Evolutionary conservation across 2,888 invertebrate genomes (phyloP), one percentile per base, ranked within the genome.

Genomic region (Tachina fera): DNA sequence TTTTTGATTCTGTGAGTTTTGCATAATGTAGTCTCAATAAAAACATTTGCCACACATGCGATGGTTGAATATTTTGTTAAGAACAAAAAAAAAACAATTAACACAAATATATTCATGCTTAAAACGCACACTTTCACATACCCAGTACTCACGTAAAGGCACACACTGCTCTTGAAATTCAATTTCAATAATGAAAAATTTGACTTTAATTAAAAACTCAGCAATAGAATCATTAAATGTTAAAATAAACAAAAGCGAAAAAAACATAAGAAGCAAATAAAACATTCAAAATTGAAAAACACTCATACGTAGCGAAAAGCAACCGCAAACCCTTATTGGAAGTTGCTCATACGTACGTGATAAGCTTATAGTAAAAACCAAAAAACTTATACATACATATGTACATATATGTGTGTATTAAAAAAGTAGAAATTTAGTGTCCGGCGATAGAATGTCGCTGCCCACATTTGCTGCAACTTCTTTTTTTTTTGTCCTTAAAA

Each of bases 11-110:
- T 71, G 5, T 22, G 31, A 65, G 41, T 75, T 63, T 79, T 83
- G 75, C 83, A 86, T 83, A 86, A 83, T 86, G 63, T 86, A 83
- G 82, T 86, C 83, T 76, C 79, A 78, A 71, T 72, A 65, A 75
- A 83, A 86, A 83, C 86, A 86, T 86, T 83, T 86, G 83, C 86
- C 79, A 86, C 86, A 86, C 83, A 86, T 86, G 83, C 83, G 86
- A 72, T 60, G 70, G 22, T 70, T 68, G 53, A 19, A 45, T 53
- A 80, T 80, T 68, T 83, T 67, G 74, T 71, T n/a, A 1, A 78
- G 65, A 72, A 43, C 49, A 41, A 72, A 51, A 19, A 53, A 31
- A 43, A 61, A 61, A 61, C 61, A 61, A 61, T 61, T 61, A 61
- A 61, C 61, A 67, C 45, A 81, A 67, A 75, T 67, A 60, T 72